A percentile compares a stretch with the other conserved stretches of the same genome.
phyloP scores from a whole-genome alignment of 35 echinoderm and acorn worm species.

The Anneissia japonica region DNA sequence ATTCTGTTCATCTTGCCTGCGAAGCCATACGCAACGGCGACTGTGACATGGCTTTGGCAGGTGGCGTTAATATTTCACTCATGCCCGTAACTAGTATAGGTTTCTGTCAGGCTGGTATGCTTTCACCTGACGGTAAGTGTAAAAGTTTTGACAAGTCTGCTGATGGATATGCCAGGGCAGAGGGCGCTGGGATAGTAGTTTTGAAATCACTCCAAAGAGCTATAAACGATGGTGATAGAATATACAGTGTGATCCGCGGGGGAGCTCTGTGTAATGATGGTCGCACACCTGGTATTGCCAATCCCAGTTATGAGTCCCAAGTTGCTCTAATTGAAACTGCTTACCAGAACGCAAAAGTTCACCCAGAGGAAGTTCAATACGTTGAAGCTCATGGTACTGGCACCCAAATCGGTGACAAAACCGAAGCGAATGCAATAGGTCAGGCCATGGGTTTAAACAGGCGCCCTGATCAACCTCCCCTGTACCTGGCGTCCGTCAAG shows the following conservation, averaged over 20 bases:
- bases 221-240: slow-evolving; percentile 78
- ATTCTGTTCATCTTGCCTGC: slow-evolving; percentile 78
- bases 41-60: slow-evolving; percentile 91
- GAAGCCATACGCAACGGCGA: slow-evolving; percentile 74
- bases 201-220: slow-evolving; percentile 79
- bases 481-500: slow-evolving; percentile 86
- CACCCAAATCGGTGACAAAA: slow-evolving; percentile 84
- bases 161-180: slow-evolving; percentile 84
- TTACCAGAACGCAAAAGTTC: slow-evolving; percentile 52
- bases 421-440: slow-evolving; percentile 86
- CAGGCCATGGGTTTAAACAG: slow-evolving; percentile 71
- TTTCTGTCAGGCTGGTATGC: slow-evolving; percentile 94
- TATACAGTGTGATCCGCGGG: slow-evolving; percentile 86
- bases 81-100: slow-evolving; percentile 81
- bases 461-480: slow-evolving; percentile 59
- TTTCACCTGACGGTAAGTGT: slow-evolving; percentile 86
- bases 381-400: slow-evolving; percentile 91
- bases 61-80: slow-evolving; percentile 79
- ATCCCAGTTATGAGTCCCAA: slow-evolving; percentile 87
- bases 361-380: slow-evolving; percentile 62
- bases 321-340: slow-evolving; percentile 66
- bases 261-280: slow-evolving; percentile 84
- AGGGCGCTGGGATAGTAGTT: slow-evolving; percentile 80
- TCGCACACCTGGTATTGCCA: slow-evolving; percentile 84
- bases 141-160: slow-evolving; percentile 91